Evolutionary conservation across 2,113 vertebrate species (phyloP), one percentile per base, ranked within the genome.

Genomic region (Leptocoma aspasia): DNA sequence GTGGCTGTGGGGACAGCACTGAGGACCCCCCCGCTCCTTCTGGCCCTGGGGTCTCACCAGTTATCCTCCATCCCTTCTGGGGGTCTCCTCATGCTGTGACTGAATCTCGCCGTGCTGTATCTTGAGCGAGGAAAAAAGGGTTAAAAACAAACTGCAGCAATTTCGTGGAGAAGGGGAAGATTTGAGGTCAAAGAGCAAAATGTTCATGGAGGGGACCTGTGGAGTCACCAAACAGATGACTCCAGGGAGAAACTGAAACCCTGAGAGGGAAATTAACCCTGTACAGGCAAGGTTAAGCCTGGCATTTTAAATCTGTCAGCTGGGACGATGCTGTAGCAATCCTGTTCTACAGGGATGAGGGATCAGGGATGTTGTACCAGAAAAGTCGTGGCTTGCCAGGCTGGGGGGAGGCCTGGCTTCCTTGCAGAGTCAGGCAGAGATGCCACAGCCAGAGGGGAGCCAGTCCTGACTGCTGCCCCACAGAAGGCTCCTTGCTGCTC

Each of bases 41-140:
- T 61, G 65, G 15, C 42, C 39, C 50, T 22, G 47, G 61, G 24
- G 6, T 59, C 24, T 52, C 56, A 6, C 12, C 44, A 11, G 1
- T 30, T 1, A 1, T 17, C 42, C 56, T 14, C 24, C 47, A 17
- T 16, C 85, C 61, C 1, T 6, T 2, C 41, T 7, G 59, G 0
- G 61, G 17, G 6, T 6, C 47, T 21, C 57, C 57, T 47, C 42
- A 0, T 12, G 39, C 39, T 10, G 39, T 39, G 39, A 39, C 39
- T 39, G 0, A 1, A 1, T 6, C 3, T 23, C 3, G 2, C 61
- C 2, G 12, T 3, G 60, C 0, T 6, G 24, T 6, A 2, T 10
- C 31, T 28, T 0, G 20, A 42, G 65, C 0, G 26, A 66, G 42
- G 47, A 10, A 24, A 50, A 87, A 86, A 15, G 53, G 41, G 44